Evolutionary conservation across 2,888 invertebrate species (phyloP).

Genomic region (Dione vanillae): DNA sequence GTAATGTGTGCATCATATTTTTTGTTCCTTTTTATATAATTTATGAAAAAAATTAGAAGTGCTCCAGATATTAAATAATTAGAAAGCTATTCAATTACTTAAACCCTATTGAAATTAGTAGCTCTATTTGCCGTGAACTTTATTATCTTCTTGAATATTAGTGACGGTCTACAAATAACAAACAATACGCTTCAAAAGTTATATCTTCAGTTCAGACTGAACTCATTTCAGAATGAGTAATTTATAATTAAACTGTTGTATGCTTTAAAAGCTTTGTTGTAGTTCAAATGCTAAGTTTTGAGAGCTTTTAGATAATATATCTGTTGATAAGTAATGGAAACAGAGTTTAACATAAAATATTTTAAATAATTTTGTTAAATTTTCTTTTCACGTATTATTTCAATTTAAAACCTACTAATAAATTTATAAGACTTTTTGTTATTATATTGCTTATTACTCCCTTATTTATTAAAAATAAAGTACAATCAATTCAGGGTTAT

Average conservation of each 20-base stretch:
- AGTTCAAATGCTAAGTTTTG: not conserved
- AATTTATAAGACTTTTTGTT: too few relatives aligned
- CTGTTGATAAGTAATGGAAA: too few relatives aligned
- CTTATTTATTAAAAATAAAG: too few relatives aligned
- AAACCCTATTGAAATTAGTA: not conserved
- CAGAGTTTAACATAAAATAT: too few relatives aligned
- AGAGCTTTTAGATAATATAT: not conserved
- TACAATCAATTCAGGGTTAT: too few relatives aligned
- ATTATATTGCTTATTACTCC: too few relatives aligned
- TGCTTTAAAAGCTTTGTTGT: not conserved
- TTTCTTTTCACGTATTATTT: too few relatives aligned
- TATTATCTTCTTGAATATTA: conserved; percentile 4
- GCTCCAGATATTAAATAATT: too few relatives aligned
- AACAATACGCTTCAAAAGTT: conserved; percentile 12
- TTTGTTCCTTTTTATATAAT: not conserved
- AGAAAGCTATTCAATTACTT: not conserved
- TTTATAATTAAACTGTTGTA: not conserved
- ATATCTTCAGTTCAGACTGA: not conserved
- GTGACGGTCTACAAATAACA: not conserved
- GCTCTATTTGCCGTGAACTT: not conserved
- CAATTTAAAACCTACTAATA: too few relatives aligned
- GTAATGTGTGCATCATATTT: not conserved
- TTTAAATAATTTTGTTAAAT: too few relatives aligned
- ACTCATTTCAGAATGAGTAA: too few relatives aligned
- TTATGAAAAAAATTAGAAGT: not conserved